phyloP scores from a whole-genome alignment of 92 coral and sea anemone genomes.

The Diadumene lineata region DNA sequence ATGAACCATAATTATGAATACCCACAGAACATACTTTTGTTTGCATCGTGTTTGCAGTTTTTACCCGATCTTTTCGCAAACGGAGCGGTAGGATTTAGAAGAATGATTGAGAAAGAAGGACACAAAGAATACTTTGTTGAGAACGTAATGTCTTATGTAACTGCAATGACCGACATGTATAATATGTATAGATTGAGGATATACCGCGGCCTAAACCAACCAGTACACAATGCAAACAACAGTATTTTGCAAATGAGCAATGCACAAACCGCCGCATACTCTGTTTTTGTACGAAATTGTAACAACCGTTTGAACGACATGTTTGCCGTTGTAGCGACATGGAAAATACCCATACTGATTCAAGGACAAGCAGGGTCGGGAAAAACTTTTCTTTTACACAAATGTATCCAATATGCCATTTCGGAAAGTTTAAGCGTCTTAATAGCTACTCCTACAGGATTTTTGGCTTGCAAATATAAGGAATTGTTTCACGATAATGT shows the following conservation, averaged over 20 bases:
- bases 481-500: neutral
- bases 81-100: neutral
- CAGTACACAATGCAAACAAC: too few relatives aligned
- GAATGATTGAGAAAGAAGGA: neutral
- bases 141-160: neutral
- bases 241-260: too few relatives aligned
- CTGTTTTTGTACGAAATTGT: too few relatives aligned
- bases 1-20: neutral
- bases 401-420: neutral
- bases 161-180: neutral
- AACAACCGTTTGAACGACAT: too few relatives aligned
- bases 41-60: too few relatives aligned
- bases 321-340: neutral
- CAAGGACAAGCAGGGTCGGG: slow-evolving; percentile 43
- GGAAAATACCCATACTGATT: slow-evolving; percentile 30
- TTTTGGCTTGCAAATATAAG: slow-evolving; percentile 14
- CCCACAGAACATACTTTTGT: neutral
- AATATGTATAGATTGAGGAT: too few relatives aligned
- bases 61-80: neutral
- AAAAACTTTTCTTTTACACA: slow-evolving; percentile 18
- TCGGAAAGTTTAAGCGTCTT: neutral
- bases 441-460: slow-evolving; percentile 26
- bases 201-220: too few relatives aligned
- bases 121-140: neutral
- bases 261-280: too few relatives aligned